Evolutionary conservation across 53 echinoderm and acorn worm genomes (phyloP).

Genomic region (Henricia sp.): DNA sequence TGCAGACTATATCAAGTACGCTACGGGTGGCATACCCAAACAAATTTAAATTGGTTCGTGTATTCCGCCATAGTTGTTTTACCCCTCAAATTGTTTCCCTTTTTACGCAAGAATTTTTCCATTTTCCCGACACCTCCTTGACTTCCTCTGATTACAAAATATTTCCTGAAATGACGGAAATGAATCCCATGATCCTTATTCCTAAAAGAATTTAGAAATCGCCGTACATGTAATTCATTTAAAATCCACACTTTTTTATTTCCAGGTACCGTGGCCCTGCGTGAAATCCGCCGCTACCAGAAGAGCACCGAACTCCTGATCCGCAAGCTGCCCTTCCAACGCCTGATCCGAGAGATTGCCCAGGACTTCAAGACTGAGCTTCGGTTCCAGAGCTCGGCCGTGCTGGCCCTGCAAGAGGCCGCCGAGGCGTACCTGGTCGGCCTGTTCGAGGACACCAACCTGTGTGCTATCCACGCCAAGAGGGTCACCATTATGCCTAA

Average conservation of each 20-base stretch:
- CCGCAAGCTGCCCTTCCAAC: slow-evolving; percentile 79
- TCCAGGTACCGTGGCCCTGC: slow-evolving; percentile 57
- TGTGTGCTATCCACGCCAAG: slow-evolving; percentile 80
- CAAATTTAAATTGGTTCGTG: too few relatives aligned
- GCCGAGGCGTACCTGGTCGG: slow-evolving; percentile 77
- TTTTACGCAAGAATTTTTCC: too few relatives aligned
- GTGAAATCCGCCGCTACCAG: slow-evolving; percentile 73
- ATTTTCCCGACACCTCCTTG: too few relatives aligned
- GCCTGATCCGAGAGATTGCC: slow-evolving; percentile 75
- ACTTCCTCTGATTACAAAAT: too few relatives aligned
- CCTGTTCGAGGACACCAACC: slow-evolving; percentile 76
- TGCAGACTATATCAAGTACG: too few relatives aligned
- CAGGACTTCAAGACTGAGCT: slow-evolving; percentile 82
- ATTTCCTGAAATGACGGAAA: too few relatives aligned
- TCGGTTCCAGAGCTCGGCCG: slow-evolving; percentile 77
- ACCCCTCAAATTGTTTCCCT: too few relatives aligned
- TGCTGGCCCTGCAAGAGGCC: slow-evolving; percentile 75
- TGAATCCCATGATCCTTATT: too few relatives aligned
- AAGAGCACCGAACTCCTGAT: slow-evolving; percentile 75
- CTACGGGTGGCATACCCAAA: too few relatives aligned
- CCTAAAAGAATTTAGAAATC: too few relatives aligned
- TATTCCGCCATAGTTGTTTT: too few relatives aligned
- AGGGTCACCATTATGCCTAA: slow-evolving; percentile 80
- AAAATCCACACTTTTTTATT: neutral
- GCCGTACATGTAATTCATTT: neutral